phyloP scores from a whole-genome alignment of 2,797 vertebrate species.

The Petrocephalus schoutedeni region DNA sequence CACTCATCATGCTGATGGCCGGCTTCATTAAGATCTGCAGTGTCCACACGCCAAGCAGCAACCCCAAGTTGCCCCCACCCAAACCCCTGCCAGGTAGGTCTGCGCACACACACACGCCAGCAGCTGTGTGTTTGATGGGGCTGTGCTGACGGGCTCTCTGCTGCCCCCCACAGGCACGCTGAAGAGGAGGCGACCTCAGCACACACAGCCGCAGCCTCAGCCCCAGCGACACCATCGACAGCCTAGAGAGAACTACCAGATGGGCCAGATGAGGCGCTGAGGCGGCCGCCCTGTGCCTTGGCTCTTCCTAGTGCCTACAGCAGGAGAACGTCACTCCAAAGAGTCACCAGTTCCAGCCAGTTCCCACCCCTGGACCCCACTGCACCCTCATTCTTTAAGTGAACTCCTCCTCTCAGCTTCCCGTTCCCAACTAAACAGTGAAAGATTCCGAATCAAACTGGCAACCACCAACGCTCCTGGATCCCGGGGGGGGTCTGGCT shows the following conservation, averaged over 20 bases:
- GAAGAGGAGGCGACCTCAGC: slow-evolving; percentile 90
- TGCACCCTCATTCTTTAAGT: background rate
- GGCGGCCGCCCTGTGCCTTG: slow-evolving; percentile 79
- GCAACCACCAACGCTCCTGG: slow-evolving; percentile 50
- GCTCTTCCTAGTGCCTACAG: slow-evolving; percentile 98
- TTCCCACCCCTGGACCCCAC: slow-evolving; percentile 51
- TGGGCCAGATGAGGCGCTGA: slow-evolving; percentile 85
- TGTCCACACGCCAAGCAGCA: slow-evolving; percentile 97
- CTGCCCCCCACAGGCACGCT: slow-evolving; percentile 76
- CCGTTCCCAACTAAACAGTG: background rate
- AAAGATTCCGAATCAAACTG: slow-evolving; percentile 25
- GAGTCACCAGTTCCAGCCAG: slow-evolving; percentile 76
- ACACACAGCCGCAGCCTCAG: slow-evolving; percentile 74
- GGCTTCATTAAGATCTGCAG: slow-evolving; percentile 99
- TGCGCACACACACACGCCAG: background rate
- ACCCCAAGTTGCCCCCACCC: slow-evolving; percentile 95
- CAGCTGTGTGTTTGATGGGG: background rate
- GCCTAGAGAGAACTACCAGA: slow-evolving; percentile 81
- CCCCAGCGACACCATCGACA: slow-evolving; percentile 65
- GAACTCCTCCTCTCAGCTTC: background rate
- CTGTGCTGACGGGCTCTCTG: background rate
- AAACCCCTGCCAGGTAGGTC: slow-evolving; percentile 96
- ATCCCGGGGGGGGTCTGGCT: slow-evolving; percentile 43
- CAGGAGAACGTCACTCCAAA: slow-evolving; percentile 97
- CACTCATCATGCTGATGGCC: slow-evolving; percentile 98